phyloP scores from a whole-genome alignment of 2,113 vertebrate genomes.

The Grus americana region DNA sequence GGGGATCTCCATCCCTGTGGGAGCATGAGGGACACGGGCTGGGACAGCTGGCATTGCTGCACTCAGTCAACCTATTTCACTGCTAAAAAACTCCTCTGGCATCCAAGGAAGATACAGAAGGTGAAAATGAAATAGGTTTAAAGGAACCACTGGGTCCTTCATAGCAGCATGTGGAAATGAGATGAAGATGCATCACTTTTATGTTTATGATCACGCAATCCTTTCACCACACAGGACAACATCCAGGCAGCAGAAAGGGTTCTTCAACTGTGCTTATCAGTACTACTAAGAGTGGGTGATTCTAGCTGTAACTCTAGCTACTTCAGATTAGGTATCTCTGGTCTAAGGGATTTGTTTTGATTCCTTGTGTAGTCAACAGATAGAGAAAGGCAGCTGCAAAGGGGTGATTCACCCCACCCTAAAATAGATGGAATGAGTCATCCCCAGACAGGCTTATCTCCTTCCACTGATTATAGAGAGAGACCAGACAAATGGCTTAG shows the following conservation, averaged over 20 bases:
- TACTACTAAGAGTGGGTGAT: neutral
- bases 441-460: slow-evolving; percentile 54
- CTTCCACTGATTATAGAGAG: slow-evolving; percentile 36
- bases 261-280: neutral
- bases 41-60: neutral
- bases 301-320: neutral
- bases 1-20: neutral
- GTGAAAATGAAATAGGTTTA: neutral
- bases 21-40: neutral
- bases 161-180: neutral
- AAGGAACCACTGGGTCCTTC: neutral
- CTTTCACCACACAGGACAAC: neutral
- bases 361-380: slow-evolving; percentile 38
- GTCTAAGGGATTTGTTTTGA: slow-evolving; percentile 17
- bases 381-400: slow-evolving; percentile 52
- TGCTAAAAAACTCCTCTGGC: neutral
- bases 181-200: neutral
- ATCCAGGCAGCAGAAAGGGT: neutral
- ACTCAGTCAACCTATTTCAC: neutral
- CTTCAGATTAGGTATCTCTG: slow-evolving; percentile 12
- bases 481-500: slow-evolving; percentile 46
- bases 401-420: slow-evolving; percentile 49
- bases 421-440: slow-evolving; percentile 65
- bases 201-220: neutral
- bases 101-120: neutral